Evolutionary conservation across 2,797 vertebrate species (phyloP), one percentile per base, ranked within the genome.

Genomic region (Tenualosa ilisha): DNA sequence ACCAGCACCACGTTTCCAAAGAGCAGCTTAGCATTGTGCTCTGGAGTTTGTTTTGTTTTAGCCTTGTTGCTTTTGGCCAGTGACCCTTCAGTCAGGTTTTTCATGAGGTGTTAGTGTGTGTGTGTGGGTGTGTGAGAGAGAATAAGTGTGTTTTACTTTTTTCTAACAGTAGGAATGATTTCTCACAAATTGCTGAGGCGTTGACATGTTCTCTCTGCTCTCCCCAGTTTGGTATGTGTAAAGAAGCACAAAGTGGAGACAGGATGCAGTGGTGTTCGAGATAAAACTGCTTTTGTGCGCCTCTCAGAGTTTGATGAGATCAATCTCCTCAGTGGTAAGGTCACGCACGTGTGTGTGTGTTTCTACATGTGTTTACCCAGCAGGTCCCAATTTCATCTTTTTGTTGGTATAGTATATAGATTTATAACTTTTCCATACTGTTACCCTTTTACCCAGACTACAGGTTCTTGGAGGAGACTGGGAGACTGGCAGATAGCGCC

Each of bases 391-490:
- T 37, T 40, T 15, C 3, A 72, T 72, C 11, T 8, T 9, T 68
- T 68, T 72, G 8, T 26, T 72, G 26, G 11, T 51, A 51, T 12
- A 9, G 50, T 51, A 9, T 51, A 9, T 17, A 12, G 26, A 12
- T 12, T 72, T 37, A 37, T 37, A 31, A 15, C 65, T 37, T 72
- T 72, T 37, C 20, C 54, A 56, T 6, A 17, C 13, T 86, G 50
- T 84, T 72, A 87, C 0, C 89, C 56, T 87, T 20, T 53, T 3
- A 20, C 85, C 83, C 85, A 99, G 98, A 99, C 95, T 99, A 99
- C 93, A 95, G 97, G 86, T 97, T 98, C 89, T 93, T 99, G 89
- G 98, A 99, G 94, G 98, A 99, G 43, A 95, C 96, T 0, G 97
- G 96, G 83, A 96, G 98, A 87, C 93, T 97, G 89, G 94, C 97